Conservation (phyloP, 2,113 vertebrate species). For the Neolamprologus cancellatus region DNA sequence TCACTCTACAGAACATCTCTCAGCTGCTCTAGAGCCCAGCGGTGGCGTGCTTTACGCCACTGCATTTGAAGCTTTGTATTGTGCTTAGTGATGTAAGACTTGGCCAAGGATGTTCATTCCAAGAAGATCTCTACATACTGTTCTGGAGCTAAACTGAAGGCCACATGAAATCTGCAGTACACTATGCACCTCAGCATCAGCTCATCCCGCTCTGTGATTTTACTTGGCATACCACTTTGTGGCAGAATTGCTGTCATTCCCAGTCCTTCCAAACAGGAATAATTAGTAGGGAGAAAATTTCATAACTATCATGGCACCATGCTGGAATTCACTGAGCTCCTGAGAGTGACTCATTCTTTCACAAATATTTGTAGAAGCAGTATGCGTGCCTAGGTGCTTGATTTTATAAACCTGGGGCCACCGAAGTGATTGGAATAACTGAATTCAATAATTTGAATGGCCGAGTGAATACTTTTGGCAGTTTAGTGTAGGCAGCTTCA, state of each 20-base stretch:
- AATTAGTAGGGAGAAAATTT: background rate
- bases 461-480: background rate
- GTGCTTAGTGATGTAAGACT: background rate
- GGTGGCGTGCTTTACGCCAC: background rate
- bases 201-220: background rate
- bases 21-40: background rate
- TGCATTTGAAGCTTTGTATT: background rate
- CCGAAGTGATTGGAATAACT: background rate
- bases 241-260: background rate
- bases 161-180: background rate
- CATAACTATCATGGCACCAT: background rate
- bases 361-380: background rate
- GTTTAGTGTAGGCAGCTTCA: background rate
- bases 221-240: background rate
- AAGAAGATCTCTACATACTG: background rate
- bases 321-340: background rate
- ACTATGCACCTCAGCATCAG: background rate
- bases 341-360: background rate
- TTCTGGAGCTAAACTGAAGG: background rate
- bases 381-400: background rate
- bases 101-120: background rate
- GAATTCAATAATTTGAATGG: background rate
- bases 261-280: background rate
- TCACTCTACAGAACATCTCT: background rate
- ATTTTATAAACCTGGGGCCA: background rate